Percentiles rank a stretch among this genome's conserved stretches.
These are phyloP conservation scores for Oostethus manadensis DNA, from an alignment of 2,113 vertebrate genomes.

Conservation along the genomic window DNA sequence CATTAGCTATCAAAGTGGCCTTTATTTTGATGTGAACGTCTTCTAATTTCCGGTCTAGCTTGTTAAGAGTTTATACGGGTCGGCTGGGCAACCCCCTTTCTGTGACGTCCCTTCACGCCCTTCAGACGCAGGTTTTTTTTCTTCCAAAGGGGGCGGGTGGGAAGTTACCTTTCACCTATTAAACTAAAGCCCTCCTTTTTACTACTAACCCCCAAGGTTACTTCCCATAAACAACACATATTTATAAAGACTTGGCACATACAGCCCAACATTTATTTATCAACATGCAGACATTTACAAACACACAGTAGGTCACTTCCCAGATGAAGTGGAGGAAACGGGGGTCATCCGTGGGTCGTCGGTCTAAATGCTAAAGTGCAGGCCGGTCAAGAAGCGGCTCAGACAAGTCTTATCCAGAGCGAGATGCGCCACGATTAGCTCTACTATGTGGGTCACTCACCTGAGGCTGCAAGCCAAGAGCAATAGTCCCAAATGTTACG, in stretches of 20 bases:
- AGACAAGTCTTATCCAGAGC: constrained; percentile 55
- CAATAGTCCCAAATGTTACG: constrained; percentile 15
- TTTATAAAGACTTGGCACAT: background rate
- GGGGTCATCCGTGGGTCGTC: constrained; percentile 1
- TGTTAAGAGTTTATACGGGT: constrained; percentile 2
- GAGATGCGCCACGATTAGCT: constrained; percentile 38
- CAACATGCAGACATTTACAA: background rate
- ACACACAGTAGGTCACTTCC: background rate
- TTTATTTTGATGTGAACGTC: constrained; percentile 28
- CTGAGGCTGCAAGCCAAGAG: constrained; percentile 8
- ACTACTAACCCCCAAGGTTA: background rate
- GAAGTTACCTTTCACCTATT: constrained; percentile 61
- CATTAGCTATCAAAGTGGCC: background rate
- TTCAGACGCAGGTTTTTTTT: background rate
- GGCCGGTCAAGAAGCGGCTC: constrained; percentile 31
- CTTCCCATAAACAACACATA: background rate
- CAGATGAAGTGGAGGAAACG: background rate
- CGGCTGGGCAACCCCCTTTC: constrained; percentile 9
- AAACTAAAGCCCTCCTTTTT: constrained; percentile 2
- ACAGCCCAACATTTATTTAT: background rate
- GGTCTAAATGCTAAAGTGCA: constrained; percentile 21
- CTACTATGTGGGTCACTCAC: constrained; percentile 31
- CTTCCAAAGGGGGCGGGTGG: background rate
- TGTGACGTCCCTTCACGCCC: constrained; percentile 51
- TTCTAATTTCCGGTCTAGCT: constrained; percentile 14